Evolutionary conservation across 2,113 vertebrate species (phyloP).

Genomic region (Anser cygnoides): DNA sequence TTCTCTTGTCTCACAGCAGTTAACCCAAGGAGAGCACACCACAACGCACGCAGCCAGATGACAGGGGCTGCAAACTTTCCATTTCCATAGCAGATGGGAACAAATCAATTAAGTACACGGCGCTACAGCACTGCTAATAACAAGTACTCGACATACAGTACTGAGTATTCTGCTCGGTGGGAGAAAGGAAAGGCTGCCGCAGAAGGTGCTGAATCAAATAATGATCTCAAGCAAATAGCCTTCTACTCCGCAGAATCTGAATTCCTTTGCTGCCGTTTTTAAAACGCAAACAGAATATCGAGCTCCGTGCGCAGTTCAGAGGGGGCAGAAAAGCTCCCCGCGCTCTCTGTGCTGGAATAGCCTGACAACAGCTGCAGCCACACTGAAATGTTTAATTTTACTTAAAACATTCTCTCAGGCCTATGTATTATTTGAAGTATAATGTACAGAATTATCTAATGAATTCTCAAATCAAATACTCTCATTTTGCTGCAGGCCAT

Average conservation of each 20-base stretch:
- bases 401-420: slow-evolving; percentile 51
- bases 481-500: slow-evolving; percentile 61
- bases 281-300: slow-evolving; percentile 7
- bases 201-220: neutral
- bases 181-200: neutral
- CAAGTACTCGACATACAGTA: neutral
- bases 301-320: slow-evolving; percentile 33
- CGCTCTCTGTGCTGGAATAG: neutral
- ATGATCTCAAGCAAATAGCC: neutral
- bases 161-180: neutral
- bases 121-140: neutral
- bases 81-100: slow-evolving; percentile 36
- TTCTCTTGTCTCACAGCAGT: neutral
- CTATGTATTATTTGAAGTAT: slow-evolving; percentile 49
- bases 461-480: slow-evolving; percentile 69
- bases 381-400: slow-evolving; percentile 34
- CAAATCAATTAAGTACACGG: neutral
- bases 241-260: neutral
- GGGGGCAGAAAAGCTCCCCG: neutral
- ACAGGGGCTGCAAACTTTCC: slow-evolving; percentile 10
- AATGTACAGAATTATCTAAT: slow-evolving; percentile 60
- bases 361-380: slow-evolving; percentile 26
- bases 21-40: neutral
- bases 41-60: neutral
- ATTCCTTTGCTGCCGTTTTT: neutral